Base-by-base conservation (phyloP, 1,140 invertebrate species). In the Chlorops oryzae region DNA sequence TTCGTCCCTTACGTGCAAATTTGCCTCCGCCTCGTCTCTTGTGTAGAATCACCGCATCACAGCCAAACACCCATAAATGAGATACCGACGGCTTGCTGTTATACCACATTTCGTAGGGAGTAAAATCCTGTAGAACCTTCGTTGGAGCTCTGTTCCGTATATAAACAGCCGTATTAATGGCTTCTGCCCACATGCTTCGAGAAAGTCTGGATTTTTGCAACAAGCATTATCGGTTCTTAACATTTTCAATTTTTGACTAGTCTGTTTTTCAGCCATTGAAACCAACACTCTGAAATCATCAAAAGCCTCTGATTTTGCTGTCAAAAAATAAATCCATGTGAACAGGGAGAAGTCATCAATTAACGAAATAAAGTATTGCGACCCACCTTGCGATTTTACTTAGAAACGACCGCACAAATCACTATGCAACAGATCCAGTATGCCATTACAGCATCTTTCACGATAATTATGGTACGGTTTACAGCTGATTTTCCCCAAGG, bases 171-270 rank as follows among this genome's bases (percentile, higher is more conserved):
- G 66, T 74, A 40, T 64, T 61, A 1, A 74, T 54, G 5, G 75
- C 73, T 62, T 80, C 75, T 3, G 66, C 70, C 77, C 76, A 79
- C 35, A 74, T 61, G n/a, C 45, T 34, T 37, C 67, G 58, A 22
- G 65, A 59, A 20, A 78, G 28, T 6, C 34, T 24, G 12, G 54
- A 25, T 10, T 41, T 24, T 10, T 37, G 4, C n/a, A 76, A 39
- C 62, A 75, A 65, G 34, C 52, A 58, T 74, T 74, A 39, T 73
- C 70, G 17, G 54, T 62, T 42, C 60, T 40, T 21, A 74, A 13
- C 9, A 45, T 47, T 57, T 72, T 71, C 17, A 73, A 55, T 32
- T 60, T 61, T 3, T 54, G 43, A 37, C 57, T 50, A 17, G 59
- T 63, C 55, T 63, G 34, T 15, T 55, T 58, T 58, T 63, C 51